Conservation (phyloP, 92 coral and sea anemone species). For the Epizoanthus scotinus region DNA sequence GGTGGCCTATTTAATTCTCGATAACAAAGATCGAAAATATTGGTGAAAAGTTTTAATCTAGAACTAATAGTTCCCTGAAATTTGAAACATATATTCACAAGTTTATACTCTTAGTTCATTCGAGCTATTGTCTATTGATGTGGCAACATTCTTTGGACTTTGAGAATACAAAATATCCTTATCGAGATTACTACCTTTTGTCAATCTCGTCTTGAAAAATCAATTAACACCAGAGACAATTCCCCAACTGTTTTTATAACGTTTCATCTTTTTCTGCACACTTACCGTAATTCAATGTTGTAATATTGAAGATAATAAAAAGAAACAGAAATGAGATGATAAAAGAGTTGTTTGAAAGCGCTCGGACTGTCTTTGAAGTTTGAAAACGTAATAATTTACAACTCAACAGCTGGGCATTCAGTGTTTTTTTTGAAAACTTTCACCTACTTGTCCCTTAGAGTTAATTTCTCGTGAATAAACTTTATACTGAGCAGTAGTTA, state of each 20-base stretch:
- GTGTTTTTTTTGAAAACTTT: slow-evolving; percentile 26
- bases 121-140: not conserved
- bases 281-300: slow-evolving; percentile 21
- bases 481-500: not conserved
- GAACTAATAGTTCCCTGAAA: not conserved
- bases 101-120: not conserved
- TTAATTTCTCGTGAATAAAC: not conserved
- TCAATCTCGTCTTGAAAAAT: slow-evolving; percentile 46
- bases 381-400: slow-evolving; percentile 33
- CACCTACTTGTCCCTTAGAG: slow-evolving; percentile 29
- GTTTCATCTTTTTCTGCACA: slow-evolving; percentile 17
- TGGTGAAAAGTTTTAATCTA: not conserved
- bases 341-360: slow-evolving; percentile 27
- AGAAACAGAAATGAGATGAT: slow-evolving; percentile 16
- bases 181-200: slow-evolving; percentile 33
- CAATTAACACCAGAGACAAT: slow-evolving; percentile 36
- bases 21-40: slow-evolving; percentile 6
- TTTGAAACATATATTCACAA: slow-evolving; percentile 16
- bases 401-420: slow-evolving; percentile 43
- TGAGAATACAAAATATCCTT: slow-evolving; percentile 14
- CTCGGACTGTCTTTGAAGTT: slow-evolving; percentile 18
- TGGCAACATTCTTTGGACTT: not conserved
- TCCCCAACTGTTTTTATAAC: not conserved
- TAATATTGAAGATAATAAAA: slow-evolving; percentile 11
- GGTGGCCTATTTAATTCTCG: slow-evolving; percentile 33